phyloP scores from a whole-genome alignment of 2,888 invertebrate species.

The Thymelicus lineola region DNA sequence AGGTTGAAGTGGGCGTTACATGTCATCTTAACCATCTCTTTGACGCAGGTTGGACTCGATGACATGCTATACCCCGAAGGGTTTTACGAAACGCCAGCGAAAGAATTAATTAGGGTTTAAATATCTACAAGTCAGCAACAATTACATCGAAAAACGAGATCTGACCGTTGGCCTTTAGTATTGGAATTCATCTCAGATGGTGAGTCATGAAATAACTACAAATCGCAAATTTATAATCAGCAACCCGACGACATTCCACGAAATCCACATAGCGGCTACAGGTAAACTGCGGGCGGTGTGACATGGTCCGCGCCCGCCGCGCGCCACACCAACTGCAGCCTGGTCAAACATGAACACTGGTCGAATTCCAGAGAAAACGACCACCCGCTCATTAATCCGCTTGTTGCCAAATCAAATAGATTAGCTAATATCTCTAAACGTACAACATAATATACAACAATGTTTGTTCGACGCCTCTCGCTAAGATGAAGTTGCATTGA shows the following conservation, averaged over 20 bases:
- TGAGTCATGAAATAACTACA: conserved; percentile 74
- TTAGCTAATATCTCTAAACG: conserved; percentile 3
- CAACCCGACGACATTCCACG: conserved; percentile 73
- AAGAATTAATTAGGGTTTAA: conserved; percentile 26
- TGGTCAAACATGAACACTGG: conserved; percentile 43
- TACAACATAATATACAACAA: not conserved
- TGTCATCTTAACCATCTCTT: conserved; percentile 30
- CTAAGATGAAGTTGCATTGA: conserved; percentile 7
- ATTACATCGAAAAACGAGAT: conserved; percentile 13
- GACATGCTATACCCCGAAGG: conserved; percentile 35
- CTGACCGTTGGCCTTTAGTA: conserved; percentile 28
- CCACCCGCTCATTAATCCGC: conserved; percentile 42
- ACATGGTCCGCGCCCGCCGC: conserved; percentile 46
- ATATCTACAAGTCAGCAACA: conserved; percentile 12
- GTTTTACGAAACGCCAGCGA: conserved; percentile 10
- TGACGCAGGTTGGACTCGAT: conserved; percentile 40
- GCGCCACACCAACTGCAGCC: conserved; percentile 45
- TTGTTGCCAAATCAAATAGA: conserved; percentile 32
- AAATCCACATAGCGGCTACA: conserved; percentile 57
- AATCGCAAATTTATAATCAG: conserved; percentile 75
- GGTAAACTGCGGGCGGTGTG: conserved; percentile 59
- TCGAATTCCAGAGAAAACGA: conserved; percentile 47
- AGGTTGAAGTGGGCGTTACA: conserved; percentile 17
- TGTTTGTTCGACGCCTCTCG: not conserved
- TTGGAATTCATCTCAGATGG: conserved; percentile 56